A percentile compares a stretch with the other conserved stretches of the same genome.
These are phyloP conservation scores for Proctacanthus coquilletti DNA, from an alignment of 1,140 invertebrate genomes.

Conservation along the genomic window DNA sequence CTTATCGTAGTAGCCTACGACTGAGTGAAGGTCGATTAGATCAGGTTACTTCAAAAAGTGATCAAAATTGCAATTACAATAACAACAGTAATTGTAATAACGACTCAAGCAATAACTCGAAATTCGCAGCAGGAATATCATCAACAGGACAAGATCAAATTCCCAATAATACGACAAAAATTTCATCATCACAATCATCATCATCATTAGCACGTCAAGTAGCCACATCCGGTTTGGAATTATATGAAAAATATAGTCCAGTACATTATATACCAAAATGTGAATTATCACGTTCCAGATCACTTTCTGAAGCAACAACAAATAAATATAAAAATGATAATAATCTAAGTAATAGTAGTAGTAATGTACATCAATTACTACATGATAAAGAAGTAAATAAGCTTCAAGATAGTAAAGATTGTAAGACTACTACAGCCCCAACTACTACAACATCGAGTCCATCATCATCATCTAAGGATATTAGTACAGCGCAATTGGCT, in stretches of 20 bases:
- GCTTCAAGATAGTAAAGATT: neutral
- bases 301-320: conserved; percentile 9
- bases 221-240: conserved; percentile 27
- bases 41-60: conserved; percentile 4
- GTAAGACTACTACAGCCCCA: neutral
- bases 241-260: conserved; percentile 30
- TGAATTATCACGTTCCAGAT: conserved; percentile 32
- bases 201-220: conserved; percentile 27
- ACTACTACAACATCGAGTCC: neutral
- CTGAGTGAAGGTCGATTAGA: too few relatives aligned
- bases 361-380: neutral
- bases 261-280: conserved; percentile 30
- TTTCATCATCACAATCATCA: conserved; percentile 25
- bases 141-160: too few relatives aligned
- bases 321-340: neutral
- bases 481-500: neutral
- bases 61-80: conserved; percentile 11
- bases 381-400: neutral
- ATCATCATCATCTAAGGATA: conserved; percentile 1
- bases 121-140: too few relatives aligned
- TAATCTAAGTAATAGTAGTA: conserved; percentile 1
- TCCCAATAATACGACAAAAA: too few relatives aligned
- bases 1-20: too few relatives aligned
- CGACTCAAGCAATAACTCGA: conserved; percentile 11
- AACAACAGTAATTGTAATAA: too few relatives aligned